Evolutionary conservation across 92 coral and sea anemone species (phyloP).

Genomic region (Epizoanthus ramosus): DNA sequence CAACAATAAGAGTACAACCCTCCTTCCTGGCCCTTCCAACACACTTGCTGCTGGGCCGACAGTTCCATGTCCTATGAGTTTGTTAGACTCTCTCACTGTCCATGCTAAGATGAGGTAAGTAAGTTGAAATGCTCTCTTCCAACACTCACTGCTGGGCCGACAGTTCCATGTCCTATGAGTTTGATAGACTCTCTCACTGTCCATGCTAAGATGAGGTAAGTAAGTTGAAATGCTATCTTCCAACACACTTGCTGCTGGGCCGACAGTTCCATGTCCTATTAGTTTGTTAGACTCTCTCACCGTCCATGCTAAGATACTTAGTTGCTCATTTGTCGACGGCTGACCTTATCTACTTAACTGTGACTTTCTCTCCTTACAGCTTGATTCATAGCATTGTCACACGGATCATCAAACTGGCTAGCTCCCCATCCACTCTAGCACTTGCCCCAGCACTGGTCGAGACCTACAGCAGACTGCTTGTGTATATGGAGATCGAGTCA

Average conservation of each 20-base stretch:
- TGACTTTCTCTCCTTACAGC: constrained; percentile 37
- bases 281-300: constrained; percentile 90
- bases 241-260: constrained; percentile 79
- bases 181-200: constrained; percentile 69
- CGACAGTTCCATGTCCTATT: constrained; percentile 90
- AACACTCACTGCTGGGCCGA: constrained; percentile 82
- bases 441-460: constrained; percentile 94
- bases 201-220: constrained; percentile 92
- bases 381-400: constrained; percentile 89
- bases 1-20: constrained; percentile 73
- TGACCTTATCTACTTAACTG: background rate
- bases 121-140: constrained; percentile 50
- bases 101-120: constrained; percentile 92
- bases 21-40: constrained; percentile 87
- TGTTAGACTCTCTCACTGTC: constrained; percentile 88
- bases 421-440: constrained; percentile 72
- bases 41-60: constrained; percentile 90
- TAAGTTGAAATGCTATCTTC: constrained; percentile 49
- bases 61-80: constrained; percentile 86
- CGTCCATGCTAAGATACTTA: constrained; percentile 75
- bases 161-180: constrained; percentile 6
- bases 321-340: background rate
- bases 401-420: constrained; percentile 79
- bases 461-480: constrained; percentile 93
- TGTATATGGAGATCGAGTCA: constrained; percentile 91